These are phyloP conservation scores for Corapipo altera DNA, from an alignment of 2,113 vertebrate genomes.

Conservation along the genomic window DNA sequence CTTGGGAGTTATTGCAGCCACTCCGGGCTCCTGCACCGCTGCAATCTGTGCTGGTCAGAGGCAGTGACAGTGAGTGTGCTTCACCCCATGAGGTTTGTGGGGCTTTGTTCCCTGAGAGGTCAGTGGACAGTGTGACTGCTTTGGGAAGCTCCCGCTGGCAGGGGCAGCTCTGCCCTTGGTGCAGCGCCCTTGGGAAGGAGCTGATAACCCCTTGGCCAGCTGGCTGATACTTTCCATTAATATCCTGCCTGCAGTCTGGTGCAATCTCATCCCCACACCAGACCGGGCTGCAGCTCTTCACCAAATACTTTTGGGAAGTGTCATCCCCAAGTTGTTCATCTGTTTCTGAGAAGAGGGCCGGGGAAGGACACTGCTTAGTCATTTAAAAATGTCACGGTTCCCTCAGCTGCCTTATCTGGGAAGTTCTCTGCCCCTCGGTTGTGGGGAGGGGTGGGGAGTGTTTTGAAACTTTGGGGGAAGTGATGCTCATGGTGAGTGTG, in stretches of 20 bases:
- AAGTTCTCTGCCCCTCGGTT: background rate
- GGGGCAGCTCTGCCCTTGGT: background rate
- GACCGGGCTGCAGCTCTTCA: background rate
- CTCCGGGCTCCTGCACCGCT: background rate
- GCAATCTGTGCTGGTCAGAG: background rate
- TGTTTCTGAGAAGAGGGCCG: background rate
- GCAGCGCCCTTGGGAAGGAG: background rate
- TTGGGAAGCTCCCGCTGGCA: background rate
- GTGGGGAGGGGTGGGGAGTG: background rate
- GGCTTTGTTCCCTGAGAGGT: background rate
- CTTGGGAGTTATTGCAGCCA: background rate
- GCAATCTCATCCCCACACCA: background rate
- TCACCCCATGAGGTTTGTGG: fast-evolving
- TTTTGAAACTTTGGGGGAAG: background rate
- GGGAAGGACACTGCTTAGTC: background rate
- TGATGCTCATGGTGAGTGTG: background rate
- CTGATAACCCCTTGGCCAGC: background rate
- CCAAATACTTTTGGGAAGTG: background rate
- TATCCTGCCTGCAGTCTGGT: background rate
- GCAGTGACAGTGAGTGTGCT: background rate
- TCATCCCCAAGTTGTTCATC: background rate
- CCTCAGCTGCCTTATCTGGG: background rate
- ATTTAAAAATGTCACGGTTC: background rate
- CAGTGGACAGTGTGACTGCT: fast-evolving
- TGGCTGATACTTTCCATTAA: background rate